A percentile compares a stretch with the other conserved stretches of the same genome.
These are phyloP conservation scores for Trichogramma evanescens DNA, from an alignment of 2,888 invertebrate species.

Conservation along the genomic window DNA sequence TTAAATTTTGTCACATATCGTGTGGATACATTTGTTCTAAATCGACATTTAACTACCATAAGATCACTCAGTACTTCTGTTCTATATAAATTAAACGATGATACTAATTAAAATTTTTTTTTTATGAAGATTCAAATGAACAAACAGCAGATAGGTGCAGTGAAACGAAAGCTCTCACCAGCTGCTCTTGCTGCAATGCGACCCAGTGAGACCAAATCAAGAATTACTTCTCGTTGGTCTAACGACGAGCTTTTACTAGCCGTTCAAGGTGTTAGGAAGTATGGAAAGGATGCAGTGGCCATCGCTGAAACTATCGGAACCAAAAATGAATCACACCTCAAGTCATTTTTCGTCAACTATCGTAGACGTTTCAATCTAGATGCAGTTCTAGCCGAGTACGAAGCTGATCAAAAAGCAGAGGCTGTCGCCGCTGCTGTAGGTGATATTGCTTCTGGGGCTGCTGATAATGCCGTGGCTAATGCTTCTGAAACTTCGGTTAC, in stretches of 20 bases:
- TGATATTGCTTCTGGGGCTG: too few species aligned
- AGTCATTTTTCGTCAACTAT: constrained; percentile 87
- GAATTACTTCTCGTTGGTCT: constrained; percentile 84
- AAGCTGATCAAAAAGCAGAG: constrained; percentile 53
- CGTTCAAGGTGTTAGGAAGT: constrained; percentile 78
- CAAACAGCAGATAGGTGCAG: constrained; percentile 82
- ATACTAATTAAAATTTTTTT: not conserved
- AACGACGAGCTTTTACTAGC: constrained; percentile 87
- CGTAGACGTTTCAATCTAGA: constrained; percentile 84
- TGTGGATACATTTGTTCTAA: constrained; percentile 40
- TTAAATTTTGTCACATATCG: constrained; percentile 25
- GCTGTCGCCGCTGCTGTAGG: too few species aligned
- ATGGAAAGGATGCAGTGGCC: constrained; percentile 83
- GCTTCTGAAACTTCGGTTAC: too few species aligned
- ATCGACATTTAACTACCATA: not conserved
- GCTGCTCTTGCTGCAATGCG: constrained; percentile 60
- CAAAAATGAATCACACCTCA: constrained; percentile 87
- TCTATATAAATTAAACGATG: not conserved
- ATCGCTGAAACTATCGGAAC: constrained; percentile 93
- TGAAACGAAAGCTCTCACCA: constrained; percentile 66
- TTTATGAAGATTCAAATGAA: constrained; percentile 79
- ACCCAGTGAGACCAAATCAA: constrained; percentile 58
- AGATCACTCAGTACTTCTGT: not conserved
- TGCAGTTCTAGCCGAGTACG: constrained; percentile 76
- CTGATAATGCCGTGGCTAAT: too few species aligned